phyloP scores from a whole-genome alignment of 2,888 invertebrate species.

The Cheilosia scutellata region DNA sequence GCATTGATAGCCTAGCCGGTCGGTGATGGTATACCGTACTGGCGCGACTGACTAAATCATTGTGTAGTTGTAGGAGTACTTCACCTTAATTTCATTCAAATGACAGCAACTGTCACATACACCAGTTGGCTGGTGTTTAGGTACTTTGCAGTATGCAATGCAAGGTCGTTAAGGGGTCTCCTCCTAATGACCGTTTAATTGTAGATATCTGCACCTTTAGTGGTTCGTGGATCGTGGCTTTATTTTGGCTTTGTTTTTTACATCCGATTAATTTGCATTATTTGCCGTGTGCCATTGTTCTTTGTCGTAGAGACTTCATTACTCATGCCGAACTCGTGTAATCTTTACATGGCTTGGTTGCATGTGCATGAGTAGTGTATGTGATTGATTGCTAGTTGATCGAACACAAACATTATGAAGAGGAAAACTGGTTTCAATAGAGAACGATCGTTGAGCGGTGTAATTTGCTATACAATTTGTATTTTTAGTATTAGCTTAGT shows the following conservation, averaged over 20 bases:
- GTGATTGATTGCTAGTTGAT: not conserved
- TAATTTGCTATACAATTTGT: too few relatives aligned
- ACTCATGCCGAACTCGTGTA: constrained; percentile 29
- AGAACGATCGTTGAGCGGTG: not conserved
- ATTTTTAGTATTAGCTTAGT: too few relatives aligned
- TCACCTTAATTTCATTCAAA: constrained; percentile 59
- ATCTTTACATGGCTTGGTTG: constrained; percentile 9
- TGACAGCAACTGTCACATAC: constrained; percentile 4
- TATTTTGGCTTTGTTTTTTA: constrained; percentile 34
- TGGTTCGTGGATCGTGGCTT: not conserved
- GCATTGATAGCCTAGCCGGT: too few relatives aligned
- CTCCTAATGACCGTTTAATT: constrained; percentile 52
- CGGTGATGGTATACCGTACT: not conserved
- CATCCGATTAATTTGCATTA: constrained; percentile 60
- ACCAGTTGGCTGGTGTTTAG: constrained; percentile 15
- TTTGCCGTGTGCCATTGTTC: constrained; percentile 40
- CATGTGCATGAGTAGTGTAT: constrained; percentile 3
- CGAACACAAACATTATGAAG: not conserved
- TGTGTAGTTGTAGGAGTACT: constrained; percentile 26
- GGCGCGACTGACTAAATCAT: not conserved
- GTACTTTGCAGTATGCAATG: constrained; percentile 9
- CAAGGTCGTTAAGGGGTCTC: constrained; percentile 55
- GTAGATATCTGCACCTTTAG: constrained; percentile 23
- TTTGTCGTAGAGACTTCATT: constrained; percentile 21
- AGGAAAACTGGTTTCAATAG: not conserved